A percentile compares a stretch with the other conserved stretches of the same genome.
Evolutionary conservation across 2,113 vertebrate genomes (phyloP).

Genomic region (Scortum barcoo): DNA sequence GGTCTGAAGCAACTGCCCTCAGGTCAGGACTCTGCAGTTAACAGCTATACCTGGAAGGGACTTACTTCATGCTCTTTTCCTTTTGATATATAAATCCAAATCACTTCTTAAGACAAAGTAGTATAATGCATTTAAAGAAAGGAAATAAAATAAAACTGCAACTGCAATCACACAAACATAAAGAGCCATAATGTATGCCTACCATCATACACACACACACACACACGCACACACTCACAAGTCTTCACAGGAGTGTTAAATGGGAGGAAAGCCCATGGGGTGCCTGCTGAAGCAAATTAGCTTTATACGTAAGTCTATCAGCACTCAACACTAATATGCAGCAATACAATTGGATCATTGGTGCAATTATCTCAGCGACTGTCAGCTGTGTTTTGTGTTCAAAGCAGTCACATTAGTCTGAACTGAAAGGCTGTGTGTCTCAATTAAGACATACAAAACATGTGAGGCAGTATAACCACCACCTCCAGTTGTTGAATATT

Average conservation of each 20-base stretch:
- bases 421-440: constrained; percentile 23
- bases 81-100: neutral
- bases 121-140: neutral
- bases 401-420: constrained; percentile 6
- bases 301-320: constrained; percentile 67
- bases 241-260: constrained; percentile 52
- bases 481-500: neutral
- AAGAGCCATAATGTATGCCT: constrained; percentile 34
- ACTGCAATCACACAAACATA: constrained; percentile 20
- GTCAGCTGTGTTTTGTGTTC: constrained; percentile 57
- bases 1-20: constrained; percentile 33
- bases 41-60: constrained; percentile 11
- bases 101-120: neutral
- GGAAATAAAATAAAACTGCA: constrained; percentile 2
- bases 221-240: constrained; percentile 5
- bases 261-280: constrained; percentile 44
- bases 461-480: neutral
- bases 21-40: constrained; percentile 19
- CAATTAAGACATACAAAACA: constrained; percentile 34
- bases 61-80: neutral
- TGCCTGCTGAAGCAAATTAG: constrained; percentile 70
- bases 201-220: neutral
- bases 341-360: constrained; percentile 65
- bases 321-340: constrained; percentile 61
- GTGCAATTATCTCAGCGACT: constrained; percentile 61